A percentile compares a stretch with the other conserved stretches of the same genome.
phyloP scores from a whole-genome alignment of 2,797 vertebrate species.

The Diplodus sargus region DNA sequence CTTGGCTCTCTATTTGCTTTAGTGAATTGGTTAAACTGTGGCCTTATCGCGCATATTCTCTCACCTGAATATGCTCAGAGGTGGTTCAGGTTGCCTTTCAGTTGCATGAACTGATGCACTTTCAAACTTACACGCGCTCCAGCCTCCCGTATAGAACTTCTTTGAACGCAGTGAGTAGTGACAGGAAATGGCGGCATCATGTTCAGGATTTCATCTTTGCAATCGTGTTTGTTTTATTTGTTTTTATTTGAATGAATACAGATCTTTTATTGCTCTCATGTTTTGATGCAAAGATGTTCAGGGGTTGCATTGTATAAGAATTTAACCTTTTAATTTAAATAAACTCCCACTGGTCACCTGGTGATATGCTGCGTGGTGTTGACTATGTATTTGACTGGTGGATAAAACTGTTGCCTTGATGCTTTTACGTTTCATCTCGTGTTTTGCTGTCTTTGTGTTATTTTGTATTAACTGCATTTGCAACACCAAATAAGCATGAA shows the following conservation, averaged over 20 bases:
- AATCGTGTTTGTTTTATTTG: neutral
- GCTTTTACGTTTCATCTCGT: neutral
- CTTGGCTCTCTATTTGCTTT: conserved; percentile 56
- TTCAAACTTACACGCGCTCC: conserved; percentile 14
- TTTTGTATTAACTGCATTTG: neutral
- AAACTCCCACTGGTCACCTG: no score
- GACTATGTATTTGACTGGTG: no score
- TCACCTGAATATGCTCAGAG: conserved; percentile 44
- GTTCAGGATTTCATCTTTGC: neutral
- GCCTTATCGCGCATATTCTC: conserved; percentile 48
- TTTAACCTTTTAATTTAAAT: no score
- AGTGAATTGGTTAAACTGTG: conserved; percentile 45
- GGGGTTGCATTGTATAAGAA: no score
- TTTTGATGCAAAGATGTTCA: neutral
- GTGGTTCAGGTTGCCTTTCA: conserved; percentile 18
- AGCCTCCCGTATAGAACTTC: conserved; percentile 7
- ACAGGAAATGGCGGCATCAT: conserved; percentile 19
- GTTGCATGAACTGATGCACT: conserved; percentile 39
- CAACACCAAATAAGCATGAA: neutral
- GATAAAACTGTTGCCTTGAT: no score
- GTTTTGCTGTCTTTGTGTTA: neutral
- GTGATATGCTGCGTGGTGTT: no score
- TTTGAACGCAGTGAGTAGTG: conserved; percentile 17
- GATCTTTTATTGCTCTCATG: neutral
- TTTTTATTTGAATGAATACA: neutral